Percentiles rank a stretch among this genome's conserved stretches.
Evolutionary conservation across 37 sponge, comb jelly and placozoan genomes (phyloP).

Genomic region (Cliona cf. orientalis): DNA sequence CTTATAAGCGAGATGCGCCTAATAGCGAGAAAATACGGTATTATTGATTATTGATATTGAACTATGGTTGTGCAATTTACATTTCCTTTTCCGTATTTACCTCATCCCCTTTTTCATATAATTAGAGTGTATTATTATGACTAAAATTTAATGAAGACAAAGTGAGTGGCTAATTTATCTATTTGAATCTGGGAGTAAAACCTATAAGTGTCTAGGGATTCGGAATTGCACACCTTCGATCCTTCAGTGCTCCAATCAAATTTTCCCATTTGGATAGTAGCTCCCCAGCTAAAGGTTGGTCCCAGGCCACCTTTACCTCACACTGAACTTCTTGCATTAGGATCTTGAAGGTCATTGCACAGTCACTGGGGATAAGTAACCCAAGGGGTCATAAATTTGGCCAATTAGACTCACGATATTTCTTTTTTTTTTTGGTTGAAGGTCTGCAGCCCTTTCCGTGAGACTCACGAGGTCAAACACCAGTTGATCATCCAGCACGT

Average conservation of each 20-base stretch:
- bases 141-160: too few relatives aligned
- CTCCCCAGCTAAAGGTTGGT: conserved; percentile 27
- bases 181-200: background rate
- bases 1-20: too few relatives aligned
- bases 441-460: conserved; percentile 1
- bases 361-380: conserved; percentile 31
- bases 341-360: conserved; percentile 11
- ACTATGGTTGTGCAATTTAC: background rate
- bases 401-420: conserved; percentile 30
- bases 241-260: background rate
- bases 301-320: conserved; percentile 19
- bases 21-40: too few relatives aligned
- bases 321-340: conserved; percentile 7
- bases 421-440: conserved; percentile 30
- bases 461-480: conserved; percentile 22
- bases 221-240: background rate
- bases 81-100: too few relatives aligned
- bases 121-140: too few relatives aligned
- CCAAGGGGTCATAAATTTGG: conserved; percentile 39
- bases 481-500: conserved; percentile 14
- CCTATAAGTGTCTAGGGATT: conserved; percentile 1
- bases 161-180: too few relatives aligned
- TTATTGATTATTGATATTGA: background rate
- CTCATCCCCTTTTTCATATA: too few relatives aligned
- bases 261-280: conserved; percentile 22